Evolutionary conservation across 64 coral and sea anemone species (phyloP).

Genomic region (Hydrozoanthus tunicans): DNA sequence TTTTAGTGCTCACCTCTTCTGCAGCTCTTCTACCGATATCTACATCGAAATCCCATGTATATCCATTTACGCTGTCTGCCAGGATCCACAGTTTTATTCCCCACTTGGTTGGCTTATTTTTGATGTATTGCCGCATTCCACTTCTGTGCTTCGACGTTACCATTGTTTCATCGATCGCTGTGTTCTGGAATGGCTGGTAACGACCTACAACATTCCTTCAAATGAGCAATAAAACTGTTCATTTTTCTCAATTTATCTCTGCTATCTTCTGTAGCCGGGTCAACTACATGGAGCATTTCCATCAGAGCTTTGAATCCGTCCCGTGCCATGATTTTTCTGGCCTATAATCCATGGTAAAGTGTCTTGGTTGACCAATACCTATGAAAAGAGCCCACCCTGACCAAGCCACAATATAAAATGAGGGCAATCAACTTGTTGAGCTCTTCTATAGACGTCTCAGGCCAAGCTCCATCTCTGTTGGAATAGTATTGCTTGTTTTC

Average conservation of each 20-base stretch:
- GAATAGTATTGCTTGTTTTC: constrained; percentile 42
- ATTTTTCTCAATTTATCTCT: constrained; percentile 33
- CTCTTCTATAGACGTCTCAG: constrained; percentile 47
- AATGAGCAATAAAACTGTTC: constrained; percentile 27
- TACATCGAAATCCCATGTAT: not conserved
- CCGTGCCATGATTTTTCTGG: not conserved
- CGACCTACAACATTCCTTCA: not conserved
- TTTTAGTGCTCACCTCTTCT: not conserved
- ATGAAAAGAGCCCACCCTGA: constrained; percentile 23
- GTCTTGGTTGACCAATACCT: not conserved
- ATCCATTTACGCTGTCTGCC: not conserved
- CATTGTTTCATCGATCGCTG: not conserved
- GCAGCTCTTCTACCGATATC: not conserved
- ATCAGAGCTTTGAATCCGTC: constrained; percentile 53
- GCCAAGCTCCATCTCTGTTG: constrained; percentile 38
- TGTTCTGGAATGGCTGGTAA: constrained; percentile 50
- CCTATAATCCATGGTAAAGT: not conserved
- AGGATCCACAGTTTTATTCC: constrained; percentile 57
- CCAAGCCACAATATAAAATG: constrained; percentile 57
- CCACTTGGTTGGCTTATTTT: not conserved
- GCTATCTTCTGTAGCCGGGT: constrained; percentile 14
- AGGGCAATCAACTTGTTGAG: constrained; percentile 48
- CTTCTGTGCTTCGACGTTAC: constrained; percentile 16
- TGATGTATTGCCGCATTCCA: constrained; percentile 45
- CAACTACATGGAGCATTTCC: constrained; percentile 54